phyloP scores from a whole-genome alignment of 2,797 vertebrate genomes.

The Sebastes vulpes region DNA sequence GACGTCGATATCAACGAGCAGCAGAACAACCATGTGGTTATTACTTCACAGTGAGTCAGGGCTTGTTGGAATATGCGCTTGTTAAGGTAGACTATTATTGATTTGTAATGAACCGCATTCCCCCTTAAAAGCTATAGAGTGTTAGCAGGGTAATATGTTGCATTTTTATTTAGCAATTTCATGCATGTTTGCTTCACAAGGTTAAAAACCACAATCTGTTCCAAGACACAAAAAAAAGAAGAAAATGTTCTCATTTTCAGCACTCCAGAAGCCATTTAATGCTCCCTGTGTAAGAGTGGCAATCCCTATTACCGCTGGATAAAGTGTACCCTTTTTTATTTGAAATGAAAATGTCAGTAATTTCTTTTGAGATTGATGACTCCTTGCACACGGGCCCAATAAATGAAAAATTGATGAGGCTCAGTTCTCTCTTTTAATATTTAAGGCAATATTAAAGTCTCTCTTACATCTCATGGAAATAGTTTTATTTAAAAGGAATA shows the following conservation, averaged over 20 bases:
- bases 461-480: conserved; percentile 88
- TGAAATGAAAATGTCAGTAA: conserved; percentile 93
- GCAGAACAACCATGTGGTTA: conserved; percentile 67
- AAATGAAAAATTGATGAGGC: conserved; percentile 93
- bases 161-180: conserved; percentile 78
- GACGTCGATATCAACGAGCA: conserved; percentile 61
- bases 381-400: conserved; percentile 89
- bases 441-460: conserved; percentile 93
- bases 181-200: conserved; percentile 81
- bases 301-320: conserved; percentile 89
- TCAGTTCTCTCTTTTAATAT: conserved; percentile 92
- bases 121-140: conserved; percentile 45
- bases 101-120: conserved; percentile 67
- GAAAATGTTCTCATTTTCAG: conserved; percentile 78
- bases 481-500: conserved; percentile 92
- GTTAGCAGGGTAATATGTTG: conserved; percentile 61
- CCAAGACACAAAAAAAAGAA: conserved; percentile 71
- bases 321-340: conserved; percentile 92
- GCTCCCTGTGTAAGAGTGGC: conserved; percentile 82
- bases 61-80: conserved; percentile 59
- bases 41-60: conserved; percentile 40
- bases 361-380: conserved; percentile 91
- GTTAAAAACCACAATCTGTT: conserved; percentile 81
- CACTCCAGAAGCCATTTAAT: conserved; percentile 85
- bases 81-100: conserved; percentile 68